Base-by-base conservation (phyloP, 2,888 invertebrate species). In the Scrobipalpa atriplicella region DNA sequence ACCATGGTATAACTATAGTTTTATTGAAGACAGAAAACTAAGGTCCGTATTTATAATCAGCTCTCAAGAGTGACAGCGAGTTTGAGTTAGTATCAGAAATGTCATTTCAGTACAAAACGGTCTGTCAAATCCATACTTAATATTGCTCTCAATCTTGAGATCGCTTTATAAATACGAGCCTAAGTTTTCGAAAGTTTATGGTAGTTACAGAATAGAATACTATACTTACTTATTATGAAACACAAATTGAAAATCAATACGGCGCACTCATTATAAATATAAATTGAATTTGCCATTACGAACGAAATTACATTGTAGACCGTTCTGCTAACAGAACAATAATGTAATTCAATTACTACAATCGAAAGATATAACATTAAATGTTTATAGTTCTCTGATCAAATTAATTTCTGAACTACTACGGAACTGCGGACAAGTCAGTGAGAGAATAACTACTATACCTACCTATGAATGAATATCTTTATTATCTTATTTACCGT, bases 361-460 rank as follows among this genome's bases (percentile, higher is more conserved):
- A 36, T 51, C 66, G 68, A 61, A 69, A 71, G 39, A 56, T 29
- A 29, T 29, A 56, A n/a, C 13, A 58, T 38, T 38, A 58, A 38
- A 38, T 58, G 58, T 58, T 58, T 58, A 58, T 58, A 16, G 38
- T 38, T 2, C 16, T 16, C n/a, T 16, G 47, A 16, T 47, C 16
- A 47, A 47, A 47, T 8, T 47, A 47, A 47, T 47, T 47, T 47
- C 47, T 47, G n/a, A 16, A 47, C 16, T 5, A 7, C 7, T 47
- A 16, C 47, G 47, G 47, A 47, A 47, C n/a, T 47, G n/a, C n/a
- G 8, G n/a, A 16, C n/a, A n/a, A 16, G n/a, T 5, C 6, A n/a
- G n/a, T 5, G 29, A 6, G 43, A 13, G 11, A 47, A 39, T 39
- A 39, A 39, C 29, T 29, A 29, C 29, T 29, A 29, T 5, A 29